These are phyloP conservation scores for Eugnorisma glareosa DNA, from an alignment of 2,888 invertebrate species.

Conservation along the genomic window DNA sequence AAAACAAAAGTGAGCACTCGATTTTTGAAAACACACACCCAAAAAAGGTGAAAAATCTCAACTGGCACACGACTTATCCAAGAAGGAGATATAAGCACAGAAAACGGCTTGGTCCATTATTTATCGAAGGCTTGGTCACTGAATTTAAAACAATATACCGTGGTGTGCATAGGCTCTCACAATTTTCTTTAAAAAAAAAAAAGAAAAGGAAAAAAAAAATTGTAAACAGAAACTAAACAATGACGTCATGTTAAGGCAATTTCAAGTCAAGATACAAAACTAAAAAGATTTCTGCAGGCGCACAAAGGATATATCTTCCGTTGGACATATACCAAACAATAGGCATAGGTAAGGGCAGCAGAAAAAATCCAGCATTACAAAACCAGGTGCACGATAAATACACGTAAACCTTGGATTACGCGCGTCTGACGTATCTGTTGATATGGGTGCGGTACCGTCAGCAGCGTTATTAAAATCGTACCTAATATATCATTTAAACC, in stretches of 20 bases:
- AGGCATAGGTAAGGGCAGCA: conserved; percentile 21
- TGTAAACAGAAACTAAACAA: neutral
- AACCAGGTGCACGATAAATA: conserved; percentile 68
- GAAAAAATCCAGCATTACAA: conserved; percentile 40
- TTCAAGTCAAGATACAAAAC: neutral
- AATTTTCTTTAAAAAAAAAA: neutral
- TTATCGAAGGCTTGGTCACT: too few relatives aligned
- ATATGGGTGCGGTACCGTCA: conserved; percentile 76
- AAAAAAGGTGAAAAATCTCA: neutral
- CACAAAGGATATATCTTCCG: neutral
- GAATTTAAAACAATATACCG: neutral
- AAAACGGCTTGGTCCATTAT: neutral
- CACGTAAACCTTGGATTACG: conserved; percentile 75
- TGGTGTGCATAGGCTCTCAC: neutral
- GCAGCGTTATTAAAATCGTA: conserved; percentile 59
- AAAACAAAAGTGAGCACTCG: too few relatives aligned
- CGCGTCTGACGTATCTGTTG: conserved; percentile 75
- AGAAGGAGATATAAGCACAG: neutral
- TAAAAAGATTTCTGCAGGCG: neutral
- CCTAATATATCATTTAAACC: conserved; percentile 59
- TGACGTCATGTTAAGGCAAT: neutral
- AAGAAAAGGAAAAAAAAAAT: neutral
- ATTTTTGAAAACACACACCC: neutral
- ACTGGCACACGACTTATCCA: neutral
- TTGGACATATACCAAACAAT: neutral